These are phyloP conservation scores for Syrphus vitripennis DNA, from an alignment of 2,888 invertebrate species.

Conservation along the genomic window DNA sequence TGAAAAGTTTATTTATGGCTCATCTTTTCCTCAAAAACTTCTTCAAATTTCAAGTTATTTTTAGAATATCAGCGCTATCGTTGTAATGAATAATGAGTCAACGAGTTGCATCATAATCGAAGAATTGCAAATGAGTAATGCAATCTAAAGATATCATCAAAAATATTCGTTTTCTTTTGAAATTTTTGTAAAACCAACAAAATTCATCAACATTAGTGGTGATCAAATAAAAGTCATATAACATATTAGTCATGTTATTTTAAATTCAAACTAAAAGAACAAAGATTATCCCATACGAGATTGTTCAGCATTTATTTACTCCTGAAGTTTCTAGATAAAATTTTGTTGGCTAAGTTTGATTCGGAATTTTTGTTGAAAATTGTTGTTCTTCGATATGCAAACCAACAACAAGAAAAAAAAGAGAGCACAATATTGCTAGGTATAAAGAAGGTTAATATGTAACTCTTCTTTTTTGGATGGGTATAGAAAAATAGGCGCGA, in stretches of 20 bases:
- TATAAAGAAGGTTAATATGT: not conserved
- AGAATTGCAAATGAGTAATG: not conserved
- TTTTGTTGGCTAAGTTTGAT: not conserved
- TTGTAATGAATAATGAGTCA: not conserved
- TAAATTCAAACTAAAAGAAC: not conserved
- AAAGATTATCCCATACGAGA: not conserved
- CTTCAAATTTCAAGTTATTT: not conserved
- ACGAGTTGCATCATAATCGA: not conserved
- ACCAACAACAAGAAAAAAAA: not conserved
- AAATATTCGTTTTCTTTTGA: not conserved
- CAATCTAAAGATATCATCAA: not conserved
- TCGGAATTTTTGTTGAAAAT: not conserved
- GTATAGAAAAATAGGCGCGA: slow-evolving; percentile 21
- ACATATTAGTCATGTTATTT: not conserved
- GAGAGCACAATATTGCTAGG: not conserved
- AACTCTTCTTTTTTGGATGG: slow-evolving; percentile 6
- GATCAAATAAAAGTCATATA: not conserved
- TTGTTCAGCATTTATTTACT: not conserved
- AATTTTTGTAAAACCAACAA: not conserved
- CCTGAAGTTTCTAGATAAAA: not conserved
- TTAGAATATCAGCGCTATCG: not conserved
- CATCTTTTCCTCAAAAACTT: too few relatives aligned
- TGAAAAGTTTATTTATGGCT: too few relatives aligned
- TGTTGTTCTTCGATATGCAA: not conserved
- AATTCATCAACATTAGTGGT: not conserved